Evolutionary conservation across 2,113 vertebrate species (phyloP), one percentile per base, ranked within the genome.

Genomic region (Cairina moschata): DNA sequence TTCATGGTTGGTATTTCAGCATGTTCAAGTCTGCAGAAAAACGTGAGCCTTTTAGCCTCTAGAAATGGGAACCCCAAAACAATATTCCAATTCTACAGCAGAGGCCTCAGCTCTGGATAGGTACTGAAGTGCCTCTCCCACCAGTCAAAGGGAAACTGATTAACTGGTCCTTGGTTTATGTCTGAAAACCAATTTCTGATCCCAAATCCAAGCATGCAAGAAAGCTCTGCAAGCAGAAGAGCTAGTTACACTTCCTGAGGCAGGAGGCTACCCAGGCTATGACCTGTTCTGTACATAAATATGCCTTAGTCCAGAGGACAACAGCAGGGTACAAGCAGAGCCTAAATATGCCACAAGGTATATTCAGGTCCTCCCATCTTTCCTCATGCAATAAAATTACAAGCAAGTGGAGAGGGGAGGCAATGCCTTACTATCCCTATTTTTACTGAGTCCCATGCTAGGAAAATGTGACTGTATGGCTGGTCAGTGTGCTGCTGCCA

Each of bases 391-490:
- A 21, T 48, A 63, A 75, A 71, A 42, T 12, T 8, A 40, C 20
- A 58, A 31, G 6, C 8, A 59, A n/a, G n/a, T 13, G n/a, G 31
- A 60, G 38, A 79, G 34, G 23, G 25, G 65, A 85, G 17, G 9
- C 38, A 87, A 23, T 50, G 36, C 22, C 16, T 50, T 67, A 17
- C 6, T 4, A 21, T 78, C 4, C 18, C 20, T 4, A 21, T 65
- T 87, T 76, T 22, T 36, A 63, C 11, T 13, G 8, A 46, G 32
- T 11, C 5, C 20, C 1, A 0, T 6, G 12, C 7, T 34, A 88
- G 50, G 12, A 58, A 71, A 85, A 77, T 2, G 1, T 31, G 40
- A 13, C 4, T 0, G 0, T 38, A 2, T 8, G 11, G 26, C 28
- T 56, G 13, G 5, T 48, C 52, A 75, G 20, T 0, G 1, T 40